A percentile compares a stretch with the other conserved stretches of the same genome.
Evolutionary conservation across 2,113 vertebrate genomes (phyloP).

Genomic region (Muscicapa adusta): DNA sequence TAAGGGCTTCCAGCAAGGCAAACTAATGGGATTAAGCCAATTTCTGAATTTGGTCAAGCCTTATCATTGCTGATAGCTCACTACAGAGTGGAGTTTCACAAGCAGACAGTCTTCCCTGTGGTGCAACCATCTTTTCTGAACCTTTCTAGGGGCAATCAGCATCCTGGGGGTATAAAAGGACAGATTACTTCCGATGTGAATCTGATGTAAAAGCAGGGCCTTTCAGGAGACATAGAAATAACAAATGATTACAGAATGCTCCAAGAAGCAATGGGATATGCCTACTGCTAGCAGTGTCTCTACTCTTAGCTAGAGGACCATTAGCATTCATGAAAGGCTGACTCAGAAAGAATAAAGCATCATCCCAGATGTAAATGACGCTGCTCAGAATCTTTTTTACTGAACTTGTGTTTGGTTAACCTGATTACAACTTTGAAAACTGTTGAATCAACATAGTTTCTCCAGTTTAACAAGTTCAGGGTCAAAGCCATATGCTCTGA

Average conservation of each 20-base stretch:
- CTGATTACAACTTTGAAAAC: constrained; percentile 7
- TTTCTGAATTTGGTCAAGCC: background rate
- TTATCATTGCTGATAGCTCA: background rate
- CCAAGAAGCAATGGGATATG: background rate
- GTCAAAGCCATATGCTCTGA: constrained; percentile 31
- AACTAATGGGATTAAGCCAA: background rate
- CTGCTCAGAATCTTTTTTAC: background rate
- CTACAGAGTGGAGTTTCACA: background rate
- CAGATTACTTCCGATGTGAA: background rate
- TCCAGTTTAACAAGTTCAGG: constrained; percentile 1
- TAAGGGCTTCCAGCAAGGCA: background rate
- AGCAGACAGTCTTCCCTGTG: background rate
- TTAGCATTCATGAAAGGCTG: background rate
- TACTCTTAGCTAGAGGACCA: background rate
- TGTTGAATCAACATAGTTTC: background rate
- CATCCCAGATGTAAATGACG: background rate
- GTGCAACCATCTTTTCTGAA: background rate
- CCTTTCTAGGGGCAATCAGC: background rate
- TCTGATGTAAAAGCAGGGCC: background rate
- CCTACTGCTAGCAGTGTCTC: background rate
- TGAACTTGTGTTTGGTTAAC: background rate
- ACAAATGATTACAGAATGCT: background rate
- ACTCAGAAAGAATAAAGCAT: background rate
- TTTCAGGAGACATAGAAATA: background rate
- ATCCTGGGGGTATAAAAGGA: background rate